Base-by-base conservation (phyloP, 1,140 invertebrate species). In the Fopius arisanus region DNA sequence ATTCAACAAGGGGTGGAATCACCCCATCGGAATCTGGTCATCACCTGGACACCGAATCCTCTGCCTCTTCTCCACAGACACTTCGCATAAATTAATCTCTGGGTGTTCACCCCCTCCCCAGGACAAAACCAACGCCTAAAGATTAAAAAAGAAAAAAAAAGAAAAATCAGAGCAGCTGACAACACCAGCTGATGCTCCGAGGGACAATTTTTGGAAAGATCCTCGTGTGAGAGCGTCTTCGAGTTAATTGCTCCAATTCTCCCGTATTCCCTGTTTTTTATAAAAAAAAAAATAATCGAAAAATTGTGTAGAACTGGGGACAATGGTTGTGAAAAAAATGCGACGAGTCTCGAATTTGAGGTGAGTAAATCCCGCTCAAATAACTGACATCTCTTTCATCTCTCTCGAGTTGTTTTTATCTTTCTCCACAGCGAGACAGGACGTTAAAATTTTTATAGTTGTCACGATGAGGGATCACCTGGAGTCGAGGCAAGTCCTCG, bases 31-130 rank as follows among this genome's bases (percentile, higher is more conserved):
- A 67, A 40, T 40, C 78, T 77, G 84, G 82, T 84, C 84, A 84
- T 83, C 84, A 83, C 81, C 81, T 84, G 82, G 84, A 73, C 77
- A 54, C n/a, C 33, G 79, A 76, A 77, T 82, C n/a, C 23, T 28
- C 59, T 51, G 73, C 76, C 41, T 73, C 77, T 48, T 51, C 33
- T 16, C 71, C 65, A 69, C 75, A 12, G 67, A 62, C 72, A 59
- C 23, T 59, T 3, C 33, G 68, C 68, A 70, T 70, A 70, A 70
- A 70, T 70, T 70, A 70, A 70, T 70, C 23, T 69, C 14, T 16
- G 9, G 10, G 19, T 14, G n/a, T 41, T 66, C 40, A 66, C 62
- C 33, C 37, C 29, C 71, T 65, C 71, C 37, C 40, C n/a, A 51
- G 40, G 59, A 31, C 23, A 33, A 21, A 69, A 54, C 26, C 28